A percentile compares a stretch with the other conserved stretches of the same genome.
Evolutionary conservation across 2,888 invertebrate genomes (phyloP).

Genomic region (Tetragonisca angustula): DNA sequence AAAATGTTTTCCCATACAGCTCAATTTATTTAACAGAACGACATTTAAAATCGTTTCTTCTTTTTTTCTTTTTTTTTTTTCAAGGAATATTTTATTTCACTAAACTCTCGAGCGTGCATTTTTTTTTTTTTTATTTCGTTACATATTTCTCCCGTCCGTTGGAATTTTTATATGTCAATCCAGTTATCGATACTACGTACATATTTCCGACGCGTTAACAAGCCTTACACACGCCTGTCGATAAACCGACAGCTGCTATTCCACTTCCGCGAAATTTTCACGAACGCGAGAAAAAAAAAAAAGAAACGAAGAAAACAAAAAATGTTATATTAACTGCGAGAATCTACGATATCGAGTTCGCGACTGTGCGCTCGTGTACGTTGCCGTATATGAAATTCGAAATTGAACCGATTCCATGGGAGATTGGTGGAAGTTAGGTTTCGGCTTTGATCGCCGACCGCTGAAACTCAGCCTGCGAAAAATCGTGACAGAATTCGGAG

Average conservation of each 20-base stretch:
- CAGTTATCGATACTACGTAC: too few species aligned
- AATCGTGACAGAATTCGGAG: conserved; percentile 16
- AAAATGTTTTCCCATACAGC: neutral
- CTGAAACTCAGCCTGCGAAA: conserved; percentile 43
- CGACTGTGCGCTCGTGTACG: conserved; percentile 21
- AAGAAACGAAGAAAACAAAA: neutral
- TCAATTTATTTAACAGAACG: too few species aligned
- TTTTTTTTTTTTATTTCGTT: too few species aligned
- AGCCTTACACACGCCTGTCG: neutral
- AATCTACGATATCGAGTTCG: neutral
- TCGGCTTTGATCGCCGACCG: neutral
- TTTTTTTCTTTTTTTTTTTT: too few species aligned
- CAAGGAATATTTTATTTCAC: too few species aligned
- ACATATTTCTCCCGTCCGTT: too few species aligned
- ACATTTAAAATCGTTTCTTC: too few species aligned
- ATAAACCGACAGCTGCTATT: too few species aligned
- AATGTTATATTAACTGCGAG: neutral
- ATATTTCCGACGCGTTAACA: neutral
- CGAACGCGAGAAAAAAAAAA: too few species aligned
- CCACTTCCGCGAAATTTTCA: too few species aligned
- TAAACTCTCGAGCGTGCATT: too few species aligned
- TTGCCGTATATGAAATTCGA: neutral
- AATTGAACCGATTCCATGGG: conserved; percentile 28
- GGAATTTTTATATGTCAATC: too few species aligned
- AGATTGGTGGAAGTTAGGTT: conserved; percentile 31